phyloP scores from a whole-genome alignment of 2,888 invertebrate genomes.

The Eupithecia subumbrata region DNA sequence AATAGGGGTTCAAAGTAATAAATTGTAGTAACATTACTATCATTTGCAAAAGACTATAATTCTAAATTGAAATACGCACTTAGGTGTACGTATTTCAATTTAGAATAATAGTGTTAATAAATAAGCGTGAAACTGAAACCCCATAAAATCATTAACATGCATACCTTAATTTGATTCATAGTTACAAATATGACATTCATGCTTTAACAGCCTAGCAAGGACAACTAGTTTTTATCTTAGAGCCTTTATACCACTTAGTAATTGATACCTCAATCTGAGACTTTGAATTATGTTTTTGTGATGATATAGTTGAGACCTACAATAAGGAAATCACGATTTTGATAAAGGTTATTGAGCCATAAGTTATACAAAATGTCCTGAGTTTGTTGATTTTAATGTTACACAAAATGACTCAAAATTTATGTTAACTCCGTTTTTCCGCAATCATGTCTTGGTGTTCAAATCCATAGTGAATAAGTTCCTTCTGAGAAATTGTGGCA shows the following conservation, averaged over 20 bases:
- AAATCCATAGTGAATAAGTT: no score
- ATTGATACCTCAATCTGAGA: conserved; percentile 4
- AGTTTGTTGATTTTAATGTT: not conserved
- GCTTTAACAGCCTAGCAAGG: conserved; percentile 20
- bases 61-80: not conserved
- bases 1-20: no score
- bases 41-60: not conserved
- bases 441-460: no score
- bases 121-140: not conserved
- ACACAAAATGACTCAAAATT: not conserved
- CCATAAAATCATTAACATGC: conserved; percentile 9
- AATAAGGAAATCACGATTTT: conserved; percentile 23
- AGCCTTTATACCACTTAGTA: not conserved
- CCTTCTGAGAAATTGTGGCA: no score
- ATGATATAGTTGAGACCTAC: not conserved
- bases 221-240: conserved; percentile 25
- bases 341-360: not conserved
- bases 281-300: conserved; percentile 12
- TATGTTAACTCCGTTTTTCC: not conserved
- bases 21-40: not conserved
- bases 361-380: not conserved
- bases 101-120: no score
- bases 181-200: conserved; percentile 25
- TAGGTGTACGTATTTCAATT: not conserved
- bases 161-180: conserved; percentile 19